Percentiles rank a stretch among this genome's conserved stretches.
phyloP scores from a whole-genome alignment of 23 tunicate species.

The Oikopleura dioica region DNA sequence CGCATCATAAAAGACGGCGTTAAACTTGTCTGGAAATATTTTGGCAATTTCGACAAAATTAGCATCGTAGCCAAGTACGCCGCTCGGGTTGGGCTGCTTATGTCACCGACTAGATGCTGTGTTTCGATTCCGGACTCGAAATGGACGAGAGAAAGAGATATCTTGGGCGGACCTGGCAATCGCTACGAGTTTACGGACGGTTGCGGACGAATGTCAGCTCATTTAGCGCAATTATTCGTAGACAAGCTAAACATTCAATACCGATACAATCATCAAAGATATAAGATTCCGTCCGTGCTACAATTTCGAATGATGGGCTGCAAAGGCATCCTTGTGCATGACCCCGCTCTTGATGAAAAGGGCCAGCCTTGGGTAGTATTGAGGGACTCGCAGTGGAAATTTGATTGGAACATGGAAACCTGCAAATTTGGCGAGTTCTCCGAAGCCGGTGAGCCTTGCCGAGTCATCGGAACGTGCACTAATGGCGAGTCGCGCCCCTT shows the following conservation, averaged over 20 bases:
- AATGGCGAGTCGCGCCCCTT: neutral
- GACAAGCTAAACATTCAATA: neutral
- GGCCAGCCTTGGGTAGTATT: neutral
- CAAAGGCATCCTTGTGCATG: constrained; percentile 9
- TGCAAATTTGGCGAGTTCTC: neutral
- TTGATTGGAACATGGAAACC: constrained; percentile 2
- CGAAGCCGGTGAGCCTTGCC: neutral
- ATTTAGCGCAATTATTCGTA: neutral
- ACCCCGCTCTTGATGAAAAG: neutral
- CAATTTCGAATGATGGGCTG: constrained; percentile 4
- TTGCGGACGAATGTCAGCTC: constrained; percentile 10
- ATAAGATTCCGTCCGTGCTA: neutral
- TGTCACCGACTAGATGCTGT: neutral
- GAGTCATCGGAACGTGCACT: neutral
- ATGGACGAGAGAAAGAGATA: neutral
- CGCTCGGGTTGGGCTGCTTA: constrained; percentile 1
- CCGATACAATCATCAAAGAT: constrained; percentile 1
- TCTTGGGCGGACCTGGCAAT: too few relatives aligned
- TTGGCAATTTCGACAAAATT: neutral
- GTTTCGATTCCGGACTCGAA: neutral
- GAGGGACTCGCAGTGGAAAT: neutral
- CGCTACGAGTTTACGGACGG: constrained; percentile 13
- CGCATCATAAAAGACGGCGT: too few relatives aligned
- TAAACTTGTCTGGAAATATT: neutral
- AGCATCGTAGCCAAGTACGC: neutral